Evolutionary conservation across 2,888 invertebrate species (phyloP).

Genomic region (Plebejus anna): DNA sequence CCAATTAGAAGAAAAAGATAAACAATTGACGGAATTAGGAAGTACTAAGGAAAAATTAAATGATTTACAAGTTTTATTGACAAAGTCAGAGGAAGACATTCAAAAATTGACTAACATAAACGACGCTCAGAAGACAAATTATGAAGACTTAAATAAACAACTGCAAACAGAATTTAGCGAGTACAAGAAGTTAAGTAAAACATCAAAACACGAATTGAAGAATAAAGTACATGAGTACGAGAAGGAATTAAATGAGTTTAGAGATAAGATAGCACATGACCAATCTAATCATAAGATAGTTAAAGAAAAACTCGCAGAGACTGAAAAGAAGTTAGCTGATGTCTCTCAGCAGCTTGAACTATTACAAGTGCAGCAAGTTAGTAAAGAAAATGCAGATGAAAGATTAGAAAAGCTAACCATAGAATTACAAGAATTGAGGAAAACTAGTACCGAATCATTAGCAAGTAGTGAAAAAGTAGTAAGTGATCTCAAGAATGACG

Average conservation of each 20-base stretch:
- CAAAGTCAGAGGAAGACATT: conserved; percentile 68
- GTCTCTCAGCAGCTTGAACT: conserved; percentile 69
- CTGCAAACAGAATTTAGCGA: conserved; percentile 66
- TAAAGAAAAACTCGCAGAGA: conserved; percentile 57
- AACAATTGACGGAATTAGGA: conserved; percentile 56
- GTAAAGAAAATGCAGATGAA: conserved; percentile 62
- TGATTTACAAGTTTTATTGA: conserved; percentile 62
- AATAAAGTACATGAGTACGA: conserved; percentile 79
- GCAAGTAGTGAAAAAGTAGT: conserved; percentile 61
- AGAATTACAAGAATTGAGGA: conserved; percentile 65
- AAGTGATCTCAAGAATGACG: conserved; percentile 58
- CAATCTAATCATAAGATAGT: conserved; percentile 61
- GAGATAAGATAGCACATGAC: conserved; percentile 60
- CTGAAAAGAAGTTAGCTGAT: conserved; percentile 60
- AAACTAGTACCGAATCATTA: conserved; percentile 56
- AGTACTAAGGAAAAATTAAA: conserved; percentile 61
- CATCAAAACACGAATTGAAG: conserved; percentile 73
- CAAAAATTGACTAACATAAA: conserved; percentile 69
- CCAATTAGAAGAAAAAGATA: conserved; percentile 57
- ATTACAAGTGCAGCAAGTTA: conserved; percentile 61
- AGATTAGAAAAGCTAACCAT: conserved; percentile 65
- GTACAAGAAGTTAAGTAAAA: conserved; percentile 70
- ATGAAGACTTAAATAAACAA: conserved; percentile 71
- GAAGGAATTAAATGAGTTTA: conserved; percentile 61
- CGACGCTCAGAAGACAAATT: conserved; percentile 71